Evolutionary conservation across 1,140 invertebrate genomes (phyloP).

Genomic region (Venustaconcha ellipsiformis): DNA sequence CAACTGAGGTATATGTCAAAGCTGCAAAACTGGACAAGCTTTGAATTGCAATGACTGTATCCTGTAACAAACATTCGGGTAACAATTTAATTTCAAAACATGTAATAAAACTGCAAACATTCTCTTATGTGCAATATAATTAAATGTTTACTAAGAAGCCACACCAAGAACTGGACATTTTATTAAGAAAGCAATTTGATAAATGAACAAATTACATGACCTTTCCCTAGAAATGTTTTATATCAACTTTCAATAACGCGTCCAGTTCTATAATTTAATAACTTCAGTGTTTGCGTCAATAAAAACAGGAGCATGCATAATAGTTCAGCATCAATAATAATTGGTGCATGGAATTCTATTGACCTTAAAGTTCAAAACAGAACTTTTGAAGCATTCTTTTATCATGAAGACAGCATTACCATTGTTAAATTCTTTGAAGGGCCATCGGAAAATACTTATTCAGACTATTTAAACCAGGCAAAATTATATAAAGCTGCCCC

Average conservation of each 20-base stretch:
- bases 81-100: not conserved
- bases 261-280: no score
- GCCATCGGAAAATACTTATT: not conserved
- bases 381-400: no score
- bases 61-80: slow-evolving; percentile 16
- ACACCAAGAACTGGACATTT: not conserved
- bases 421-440: no score
- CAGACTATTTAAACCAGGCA: no score
- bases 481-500: slow-evolving; percentile 27
- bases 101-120: not conserved
- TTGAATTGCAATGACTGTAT: slow-evolving; percentile 32
- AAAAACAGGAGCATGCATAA: no score
- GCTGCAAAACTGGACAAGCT: slow-evolving; percentile 25
- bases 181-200: not conserved
- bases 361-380: no score
- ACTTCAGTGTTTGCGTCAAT: no score
- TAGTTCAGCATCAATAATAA: no score
- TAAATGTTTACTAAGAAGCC: not conserved
- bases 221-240: not conserved
- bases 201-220: no score
- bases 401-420: no score
- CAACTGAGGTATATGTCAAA: slow-evolving; percentile 8
- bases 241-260: not conserved
- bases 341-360: no score
- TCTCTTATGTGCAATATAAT: not conserved